Evolutionary conservation across 1,140 invertebrate species (phyloP).

Genomic region (Diabrotica undecimpunctata): DNA sequence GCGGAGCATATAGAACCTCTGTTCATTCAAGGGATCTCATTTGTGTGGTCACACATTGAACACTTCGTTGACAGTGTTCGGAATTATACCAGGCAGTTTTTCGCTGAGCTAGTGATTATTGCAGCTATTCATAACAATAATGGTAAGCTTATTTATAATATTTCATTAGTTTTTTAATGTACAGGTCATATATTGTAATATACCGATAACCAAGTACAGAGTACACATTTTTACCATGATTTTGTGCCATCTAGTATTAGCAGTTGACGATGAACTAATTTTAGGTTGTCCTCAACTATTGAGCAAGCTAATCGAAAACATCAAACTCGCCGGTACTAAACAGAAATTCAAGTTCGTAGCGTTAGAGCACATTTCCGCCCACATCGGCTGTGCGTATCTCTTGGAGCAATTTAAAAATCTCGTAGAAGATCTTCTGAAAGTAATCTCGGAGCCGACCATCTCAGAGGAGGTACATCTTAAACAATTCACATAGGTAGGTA

Average conservation of each 20-base stretch:
- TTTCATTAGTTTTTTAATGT: neutral
- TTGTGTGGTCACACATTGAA: constrained; percentile 26
- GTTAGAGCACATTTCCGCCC: constrained; percentile 22
- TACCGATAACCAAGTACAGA: no score
- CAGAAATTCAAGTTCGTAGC: constrained; percentile 23
- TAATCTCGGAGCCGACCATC: constrained; percentile 19
- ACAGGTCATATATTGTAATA: no score
- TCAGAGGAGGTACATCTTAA: constrained; percentile 24
- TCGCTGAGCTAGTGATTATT: constrained; percentile 25
- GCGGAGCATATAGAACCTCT: constrained; percentile 20
- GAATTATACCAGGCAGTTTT: constrained; percentile 26
- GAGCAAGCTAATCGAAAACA: constrained; percentile 18
- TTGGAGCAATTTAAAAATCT: constrained; percentile 26
- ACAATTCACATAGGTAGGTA: neutral
- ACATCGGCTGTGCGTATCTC: constrained; percentile 24
- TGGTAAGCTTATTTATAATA: constrained; percentile 13
- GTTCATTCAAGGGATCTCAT: constrained; percentile 25
- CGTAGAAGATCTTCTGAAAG: constrained; percentile 21
- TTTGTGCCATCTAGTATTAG: no score
- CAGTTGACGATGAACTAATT: neutral
- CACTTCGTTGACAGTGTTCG: constrained; percentile 29
- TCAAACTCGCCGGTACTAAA: constrained; percentile 21
- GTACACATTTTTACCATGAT: no score
- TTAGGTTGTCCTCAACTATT: constrained; percentile 21
- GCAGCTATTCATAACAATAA: constrained; percentile 26